Percentiles rank a stretch among this genome's conserved stretches.
Evolutionary conservation across 1,140 invertebrate genomes (phyloP).

Genomic region (Ceratina japonica): DNA sequence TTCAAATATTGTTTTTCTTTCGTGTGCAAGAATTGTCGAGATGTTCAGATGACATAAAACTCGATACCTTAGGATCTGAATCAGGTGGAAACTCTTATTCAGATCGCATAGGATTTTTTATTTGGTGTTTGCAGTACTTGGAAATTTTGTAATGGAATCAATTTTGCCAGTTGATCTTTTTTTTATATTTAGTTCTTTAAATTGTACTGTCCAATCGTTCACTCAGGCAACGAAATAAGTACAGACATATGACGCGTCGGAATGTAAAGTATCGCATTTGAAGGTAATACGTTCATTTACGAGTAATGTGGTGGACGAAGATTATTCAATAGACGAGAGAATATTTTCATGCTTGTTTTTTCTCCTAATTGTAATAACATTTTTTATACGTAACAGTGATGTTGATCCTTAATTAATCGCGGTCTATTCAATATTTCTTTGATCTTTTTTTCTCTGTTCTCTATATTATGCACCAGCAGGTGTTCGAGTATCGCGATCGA

Average conservation of each 20-base stretch:
- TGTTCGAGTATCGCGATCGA: constrained; percentile 12
- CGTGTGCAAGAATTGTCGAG: background rate
- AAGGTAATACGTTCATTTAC: constrained; percentile 45
- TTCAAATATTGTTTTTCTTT: constrained; percentile 12
- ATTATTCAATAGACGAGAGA: constrained; percentile 40
- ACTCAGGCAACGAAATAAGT: constrained; percentile 29
- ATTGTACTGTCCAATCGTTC: constrained; percentile 44
- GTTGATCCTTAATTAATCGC: constrained; percentile 23
- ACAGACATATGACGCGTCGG: constrained; percentile 36
- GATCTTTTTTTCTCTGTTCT: background rate
- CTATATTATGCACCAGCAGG: constrained; percentile 3
- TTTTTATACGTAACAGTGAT: constrained; percentile 27
- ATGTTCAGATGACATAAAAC: too few species aligned
- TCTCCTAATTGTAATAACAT: constrained; percentile 34
- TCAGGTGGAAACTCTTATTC: too few species aligned
- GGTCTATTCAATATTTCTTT: background rate
- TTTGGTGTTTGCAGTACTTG: too few species aligned
- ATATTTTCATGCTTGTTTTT: constrained; percentile 36
- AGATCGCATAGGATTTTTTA: too few species aligned
- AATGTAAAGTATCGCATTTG: constrained; percentile 52
- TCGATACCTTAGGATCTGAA: too few species aligned
- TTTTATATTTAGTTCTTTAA: background rate
- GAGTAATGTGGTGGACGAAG: constrained; percentile 54
- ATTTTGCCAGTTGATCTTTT: background rate
- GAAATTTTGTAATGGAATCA: too few species aligned